Base-by-base conservation (phyloP, 2,113 vertebrate genomes). In the Ceyx melanurus region DNA sequence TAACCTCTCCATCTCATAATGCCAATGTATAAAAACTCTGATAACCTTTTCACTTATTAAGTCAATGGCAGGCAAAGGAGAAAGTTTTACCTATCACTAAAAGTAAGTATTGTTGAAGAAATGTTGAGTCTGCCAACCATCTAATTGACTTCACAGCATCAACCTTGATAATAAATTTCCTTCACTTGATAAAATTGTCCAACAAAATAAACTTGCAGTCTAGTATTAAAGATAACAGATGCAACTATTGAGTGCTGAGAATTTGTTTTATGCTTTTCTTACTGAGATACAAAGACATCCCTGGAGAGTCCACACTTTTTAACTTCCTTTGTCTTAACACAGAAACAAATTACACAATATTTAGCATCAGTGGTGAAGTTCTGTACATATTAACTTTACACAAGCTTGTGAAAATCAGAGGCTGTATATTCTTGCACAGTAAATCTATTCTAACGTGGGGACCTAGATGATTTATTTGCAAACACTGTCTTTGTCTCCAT, bases 401-500 rank as follows among this genome's bases (percentile, higher is more conserved):
- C 15, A 83, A 74, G 40, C 9, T 82, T 75, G 53, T 29, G 35
- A 56, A 73, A 64, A 53, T 10, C 8, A 86, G 19, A 78, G 15
- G 40, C 29, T 86, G 10, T 16, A 68, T 43, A 51, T 71, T 93
- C 54, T 68, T 73, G 61, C 31, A 66, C 15, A 60, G 33, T 64
- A 46, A 72, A 80, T 58, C 74, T 66, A 65, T 60, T 67, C 31
- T 83, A n/a, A 68, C 82, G 85, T 89, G 57, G 11, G 31, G 60
- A 93, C 20, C 33, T 64, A 95, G 46, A 53, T 48, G 6, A 85
- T 37, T 92, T 93, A 76, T 94, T 94, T 95, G 75, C 50, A 93
- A 93, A 93, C 67, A 51, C 19, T 65, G 13, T 17, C 65, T 62
- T 70, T 90, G 42, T 90, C 64, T 82, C 74, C 66, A 75, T 73